Base-by-base conservation (phyloP, 1,140 invertebrate species). In the Macrosteles quadrilineatus region DNA sequence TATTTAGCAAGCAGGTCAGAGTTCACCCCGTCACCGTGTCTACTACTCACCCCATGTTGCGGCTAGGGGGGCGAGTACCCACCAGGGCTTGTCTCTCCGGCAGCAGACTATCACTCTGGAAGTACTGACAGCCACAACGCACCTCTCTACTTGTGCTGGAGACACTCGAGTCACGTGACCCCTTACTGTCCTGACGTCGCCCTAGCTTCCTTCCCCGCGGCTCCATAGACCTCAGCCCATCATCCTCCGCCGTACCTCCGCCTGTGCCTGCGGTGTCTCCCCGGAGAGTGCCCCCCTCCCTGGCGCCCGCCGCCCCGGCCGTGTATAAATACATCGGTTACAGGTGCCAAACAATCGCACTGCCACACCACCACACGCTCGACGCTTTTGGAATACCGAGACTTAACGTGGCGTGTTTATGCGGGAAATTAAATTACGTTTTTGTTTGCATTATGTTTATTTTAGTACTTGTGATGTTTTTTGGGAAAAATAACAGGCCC, bases 41-140 rank as follows among this genome's bases (percentile, higher is more conserved):
- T 6, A 36, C 14, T n/a, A 3, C 53, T 81, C 76, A 65, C 73
- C 75, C 62, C 77, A 76, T 40, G 76, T 82, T 70, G 14, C 71
- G 68, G 64, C 72, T 69, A 21, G 69, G 50, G 2, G 73, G 69
- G 25, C 71, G 80, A 71, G 85, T 85, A 67, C 84, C 85, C 57
- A 86, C 80, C 70, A 87, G 86, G 78, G 88, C 88, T 43, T 85
- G 81, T 75, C 88, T 83, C 80, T 91, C 90, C 57, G 91, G 91
- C 72, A 93, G 81, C 75, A 91, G 79, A 68, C 88, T 90, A 78
- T 92, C 88, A 76, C 87, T 87, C 82, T 90, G 87, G 81, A 88
- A 94, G 83, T 88, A 93, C 83, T 93, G 91, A 83, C 91, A 93
- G 70, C 85, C 91, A 80, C 91, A 93, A 69, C 91, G 88, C 50